Base-by-base conservation (phyloP, 2,797 vertebrate species). In the Melanotaenia nigrans region DNA sequence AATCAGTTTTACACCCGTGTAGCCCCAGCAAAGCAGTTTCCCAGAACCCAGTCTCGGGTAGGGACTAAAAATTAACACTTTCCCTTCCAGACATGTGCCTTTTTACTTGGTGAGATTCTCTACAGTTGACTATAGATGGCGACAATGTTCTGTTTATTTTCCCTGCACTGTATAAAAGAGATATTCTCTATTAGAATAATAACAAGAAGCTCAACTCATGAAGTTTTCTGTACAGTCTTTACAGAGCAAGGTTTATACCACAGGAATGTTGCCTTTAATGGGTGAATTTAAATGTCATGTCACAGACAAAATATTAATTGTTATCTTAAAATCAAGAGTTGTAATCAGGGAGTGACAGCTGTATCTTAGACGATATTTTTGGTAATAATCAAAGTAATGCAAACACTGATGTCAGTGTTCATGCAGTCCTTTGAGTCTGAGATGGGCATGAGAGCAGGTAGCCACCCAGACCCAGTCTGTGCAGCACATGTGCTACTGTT, bases 401-500 rank as follows among this genome's bases (percentile, higher is more conserved):
- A n/a, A 35, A 20, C 1, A 64, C 20, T 8, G 20, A 14, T 63
- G 24, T 47, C 42, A 71, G 42, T 5, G 18, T 12, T 61, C 65
- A 22, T n/a, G 61, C 4, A 80, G 25, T 61, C 12, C 51, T 71
- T 65, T 79, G n/a, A 62, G 61, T 75, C 60, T 22, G 33, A 38
- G 32, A 28, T 0, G 7, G 59, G 49, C 59, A 72, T 8, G n/a
- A 40, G 38, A 3, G 32, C 61, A 70, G 69, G 68, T 77, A 86
- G 65, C 68, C 77, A 35, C 65, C 68, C 81, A 60, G 68, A 71
- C 75, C 65, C 56, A 76, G 77, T 79, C 74, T 90, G 84, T 33
- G 56, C 68, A 65, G 85, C 91, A 90, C 81, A 91, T 92, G 88
- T 87, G 92, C 93, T 94, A 93, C 93, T 57, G 89, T 89, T 82